Conservation (phyloP, 2,888 invertebrate genomes). For the Anthophora plumipes region DNA sequence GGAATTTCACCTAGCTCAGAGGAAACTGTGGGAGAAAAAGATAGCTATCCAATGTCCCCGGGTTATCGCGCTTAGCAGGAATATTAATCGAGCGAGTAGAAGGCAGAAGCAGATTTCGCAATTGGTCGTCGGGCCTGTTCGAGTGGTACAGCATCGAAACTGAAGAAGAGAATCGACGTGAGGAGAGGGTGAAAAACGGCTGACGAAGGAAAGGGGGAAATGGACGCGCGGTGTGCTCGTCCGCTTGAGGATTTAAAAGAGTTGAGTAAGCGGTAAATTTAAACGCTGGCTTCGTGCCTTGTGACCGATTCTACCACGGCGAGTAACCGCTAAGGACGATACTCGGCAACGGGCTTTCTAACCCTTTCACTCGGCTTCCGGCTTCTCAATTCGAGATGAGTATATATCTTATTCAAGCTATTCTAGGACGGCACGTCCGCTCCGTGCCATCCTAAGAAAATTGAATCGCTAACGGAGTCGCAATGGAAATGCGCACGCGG, state of each 20-base stretch:
- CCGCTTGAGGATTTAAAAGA: conserved; percentile 74
- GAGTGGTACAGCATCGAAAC: conserved; percentile 40
- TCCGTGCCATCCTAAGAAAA: conserved; percentile 43
- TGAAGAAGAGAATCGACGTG: conserved; percentile 38
- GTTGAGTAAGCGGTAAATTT: conserved; percentile 78
- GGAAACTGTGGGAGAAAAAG: conserved; percentile 56
- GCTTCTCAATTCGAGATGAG: conserved; percentile 35
- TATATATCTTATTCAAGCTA: conserved; percentile 70
- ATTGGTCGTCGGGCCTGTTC: conserved; percentile 54
- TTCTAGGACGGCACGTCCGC: conserved; percentile 52
- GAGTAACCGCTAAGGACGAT: conserved; percentile 64
- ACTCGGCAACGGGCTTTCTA: conserved; percentile 26
- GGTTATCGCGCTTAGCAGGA: conserved; percentile 56
- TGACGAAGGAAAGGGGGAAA: conserved; percentile 49
- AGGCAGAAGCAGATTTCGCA: conserved; percentile 34
- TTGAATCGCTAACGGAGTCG: conserved; percentile 55
- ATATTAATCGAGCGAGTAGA: conserved; percentile 73
- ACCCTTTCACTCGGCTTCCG: conserved; percentile 24
- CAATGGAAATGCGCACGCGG: conserved; percentile 19
- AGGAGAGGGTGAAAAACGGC: conserved; percentile 25
- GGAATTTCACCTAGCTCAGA: conserved; percentile 53
- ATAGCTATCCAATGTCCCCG: conserved; percentile 19
- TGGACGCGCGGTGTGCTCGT: conserved; percentile 66
- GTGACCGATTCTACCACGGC: conserved; percentile 47
- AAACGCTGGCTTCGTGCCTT: conserved; percentile 65